A percentile compares a stretch with the other conserved stretches of the same genome.
Conservation (phyloP, 92 coral and sea anemone species). For the Diadumene lineata region DNA sequence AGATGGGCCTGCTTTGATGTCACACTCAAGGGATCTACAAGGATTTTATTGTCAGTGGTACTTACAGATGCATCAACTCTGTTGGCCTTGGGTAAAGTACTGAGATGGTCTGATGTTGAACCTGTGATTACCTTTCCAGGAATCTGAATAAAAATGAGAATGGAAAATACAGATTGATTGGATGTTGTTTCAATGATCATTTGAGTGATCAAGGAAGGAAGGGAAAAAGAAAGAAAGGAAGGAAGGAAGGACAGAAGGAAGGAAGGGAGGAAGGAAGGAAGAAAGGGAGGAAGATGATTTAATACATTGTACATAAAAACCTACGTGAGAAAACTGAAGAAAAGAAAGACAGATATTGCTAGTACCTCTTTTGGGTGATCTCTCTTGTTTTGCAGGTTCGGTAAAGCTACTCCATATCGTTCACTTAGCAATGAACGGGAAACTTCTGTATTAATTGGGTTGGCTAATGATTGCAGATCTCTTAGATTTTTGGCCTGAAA, state of each 20-base stretch:
- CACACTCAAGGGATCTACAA: too few relatives aligned
- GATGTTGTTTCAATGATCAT: too few relatives aligned
- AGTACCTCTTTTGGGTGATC: conserved; percentile 63
- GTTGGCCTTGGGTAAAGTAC: conserved; percentile 84
- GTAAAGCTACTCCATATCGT: conserved; percentile 88
- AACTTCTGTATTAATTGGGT: conserved; percentile 69
- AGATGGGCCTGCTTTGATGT: too few relatives aligned
- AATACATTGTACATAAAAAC: background rate
- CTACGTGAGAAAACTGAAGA: background rate
- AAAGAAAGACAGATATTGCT: background rate
- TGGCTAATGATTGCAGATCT: conserved; percentile 69
- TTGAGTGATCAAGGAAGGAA: too few relatives aligned
- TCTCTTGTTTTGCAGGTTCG: conserved; percentile 69
- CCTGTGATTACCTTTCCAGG: conserved; percentile 82
- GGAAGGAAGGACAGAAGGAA: too few relatives aligned
- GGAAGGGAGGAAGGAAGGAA: too few relatives aligned
- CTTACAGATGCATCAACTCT: conserved; percentile 90
- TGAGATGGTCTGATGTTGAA: conserved; percentile 77
- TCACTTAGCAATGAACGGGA: conserved; percentile 76
- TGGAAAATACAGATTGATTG: too few relatives aligned
- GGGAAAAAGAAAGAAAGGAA: too few relatives aligned
- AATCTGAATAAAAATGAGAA: conserved; percentile 15
- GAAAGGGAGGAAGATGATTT: too few relatives aligned
- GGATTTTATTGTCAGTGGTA: background rate
- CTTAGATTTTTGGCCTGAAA: conserved; percentile 80